A percentile compares a stretch with the other conserved stretches of the same genome.
These are phyloP conservation scores for Adela reaumurella DNA, from an alignment of 2,888 invertebrate species.

Conservation along the genomic window DNA sequence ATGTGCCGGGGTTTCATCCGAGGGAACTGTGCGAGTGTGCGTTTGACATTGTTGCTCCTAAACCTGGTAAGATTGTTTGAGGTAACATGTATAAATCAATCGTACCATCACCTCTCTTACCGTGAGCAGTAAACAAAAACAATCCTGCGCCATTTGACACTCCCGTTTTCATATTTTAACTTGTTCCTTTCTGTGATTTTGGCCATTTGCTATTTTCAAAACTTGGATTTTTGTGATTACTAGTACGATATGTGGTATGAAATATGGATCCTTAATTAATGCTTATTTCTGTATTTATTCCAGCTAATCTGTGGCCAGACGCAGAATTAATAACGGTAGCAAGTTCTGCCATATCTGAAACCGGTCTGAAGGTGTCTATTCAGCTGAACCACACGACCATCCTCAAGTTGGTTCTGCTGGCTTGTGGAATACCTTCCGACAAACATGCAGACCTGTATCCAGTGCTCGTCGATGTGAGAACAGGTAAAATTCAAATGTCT, in stretches of 20 bases:
- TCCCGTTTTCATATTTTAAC: too few species aligned
- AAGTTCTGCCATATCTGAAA: conserved; percentile 44
- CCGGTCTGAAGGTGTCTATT: conserved; percentile 60
- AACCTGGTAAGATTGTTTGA: conserved; percentile 58
- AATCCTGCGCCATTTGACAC: too few species aligned
- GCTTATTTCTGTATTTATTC: too few species aligned
- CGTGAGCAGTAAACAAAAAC: too few species aligned
- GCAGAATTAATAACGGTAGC: conserved; percentile 81
- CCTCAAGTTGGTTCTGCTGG: conserved; percentile 69
- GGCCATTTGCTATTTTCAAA: too few species aligned
- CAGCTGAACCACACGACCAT: conserved; percentile 78
- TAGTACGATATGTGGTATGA: too few species aligned
- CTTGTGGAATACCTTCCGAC: conserved; percentile 73
- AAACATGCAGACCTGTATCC: conserved; percentile 42
- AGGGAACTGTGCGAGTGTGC: conserved; percentile 87
- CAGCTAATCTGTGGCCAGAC: conserved; percentile 72
- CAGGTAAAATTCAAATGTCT: conserved; percentile 26
- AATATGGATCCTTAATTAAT: too few species aligned
- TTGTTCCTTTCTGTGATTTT: too few species aligned
- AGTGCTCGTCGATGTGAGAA: conserved; percentile 34
- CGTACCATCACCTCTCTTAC: too few species aligned
- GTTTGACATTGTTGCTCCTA: conserved; percentile 87
- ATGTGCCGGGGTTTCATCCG: conserved; percentile 79
- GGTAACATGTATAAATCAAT: too few species aligned
- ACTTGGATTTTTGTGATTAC: too few species aligned